Evolutionary conservation across 2,888 invertebrate species (phyloP).

Genomic region (Lathronympha strigana): DNA sequence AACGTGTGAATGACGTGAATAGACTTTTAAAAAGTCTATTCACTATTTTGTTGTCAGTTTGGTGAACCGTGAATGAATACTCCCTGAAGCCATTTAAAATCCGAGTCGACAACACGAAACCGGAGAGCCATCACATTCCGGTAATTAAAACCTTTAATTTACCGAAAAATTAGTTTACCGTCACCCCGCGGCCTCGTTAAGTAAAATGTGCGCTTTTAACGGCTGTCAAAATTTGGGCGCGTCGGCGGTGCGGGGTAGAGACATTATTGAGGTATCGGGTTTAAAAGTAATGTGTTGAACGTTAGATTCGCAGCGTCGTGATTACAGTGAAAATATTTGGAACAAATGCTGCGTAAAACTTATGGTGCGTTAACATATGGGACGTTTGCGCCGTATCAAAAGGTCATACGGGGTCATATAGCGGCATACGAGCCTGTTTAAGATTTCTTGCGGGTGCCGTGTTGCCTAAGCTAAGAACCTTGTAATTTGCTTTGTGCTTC

Average conservation of each 20-base stretch:
- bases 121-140: slow-evolving; percentile 33
- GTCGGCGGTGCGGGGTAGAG: slow-evolving; percentile 44
- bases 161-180: slow-evolving; percentile 42
- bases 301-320: slow-evolving; percentile 4
- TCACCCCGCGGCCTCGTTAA: slow-evolving; percentile 49
- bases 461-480: too few species aligned
- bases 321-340: not conserved
- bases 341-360: not conserved
- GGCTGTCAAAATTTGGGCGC: slow-evolving; percentile 51
- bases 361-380: not conserved
- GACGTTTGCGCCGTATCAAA: not conserved
- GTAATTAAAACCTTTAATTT: slow-evolving; percentile 43
- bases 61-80: not conserved
- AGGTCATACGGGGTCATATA: not conserved
- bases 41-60: not conserved
- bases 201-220: slow-evolving; percentile 45
- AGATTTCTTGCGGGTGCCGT: too few species aligned
- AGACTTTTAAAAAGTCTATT: not conserved
- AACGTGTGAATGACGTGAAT: too few species aligned
- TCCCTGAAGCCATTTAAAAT: slow-evolving; percentile 7
- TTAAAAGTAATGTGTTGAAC: slow-evolving; percentile 24
- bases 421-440: not conserved
- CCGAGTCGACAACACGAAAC: slow-evolving; percentile 23
- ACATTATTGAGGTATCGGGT: slow-evolving; percentile 38
- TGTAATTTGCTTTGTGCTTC: too few species aligned